A percentile compares a stretch with the other conserved stretches of the same genome.
These are phyloP conservation scores for Ameiurus melas DNA, from an alignment of 2,113 vertebrate genomes.

Conservation along the genomic window DNA sequence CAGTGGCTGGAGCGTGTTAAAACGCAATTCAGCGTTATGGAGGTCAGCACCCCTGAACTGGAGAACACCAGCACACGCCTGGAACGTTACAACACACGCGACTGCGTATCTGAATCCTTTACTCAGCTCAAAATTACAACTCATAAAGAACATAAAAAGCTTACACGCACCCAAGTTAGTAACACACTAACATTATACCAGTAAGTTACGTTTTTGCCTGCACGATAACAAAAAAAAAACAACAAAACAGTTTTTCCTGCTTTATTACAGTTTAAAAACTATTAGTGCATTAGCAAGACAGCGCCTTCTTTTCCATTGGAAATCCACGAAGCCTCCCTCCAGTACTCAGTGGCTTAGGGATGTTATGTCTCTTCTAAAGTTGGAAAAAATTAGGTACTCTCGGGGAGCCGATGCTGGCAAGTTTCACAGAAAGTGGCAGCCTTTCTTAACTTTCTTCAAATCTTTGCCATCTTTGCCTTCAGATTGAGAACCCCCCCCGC, in stretches of 20 bases:
- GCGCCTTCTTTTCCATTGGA: too few species aligned
- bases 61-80: neutral
- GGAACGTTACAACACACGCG: neutral
- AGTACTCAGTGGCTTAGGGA: too few species aligned
- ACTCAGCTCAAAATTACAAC: neutral
- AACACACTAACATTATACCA: neutral
- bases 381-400: too few species aligned
- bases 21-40: conserved; percentile 60
- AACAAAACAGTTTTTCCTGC: neutral
- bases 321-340: too few species aligned
- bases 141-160: neutral
- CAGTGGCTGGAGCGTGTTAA: conserved; percentile 43
- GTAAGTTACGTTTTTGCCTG: neutral
- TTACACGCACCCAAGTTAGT: neutral
- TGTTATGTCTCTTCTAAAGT: too few species aligned
- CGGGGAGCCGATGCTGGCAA: too few species aligned
- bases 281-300: too few species aligned
- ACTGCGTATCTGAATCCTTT: neutral
- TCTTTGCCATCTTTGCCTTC: too few species aligned
- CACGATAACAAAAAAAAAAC: too few species aligned
- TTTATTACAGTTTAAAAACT: neutral
- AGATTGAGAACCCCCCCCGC: too few species aligned
- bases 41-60: conserved; percentile 46
- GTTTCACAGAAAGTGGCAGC: too few species aligned
- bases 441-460: too few species aligned